Conservation (phyloP, 2,888 invertebrate species). For the Venustoraphidia nigricollis region DNA sequence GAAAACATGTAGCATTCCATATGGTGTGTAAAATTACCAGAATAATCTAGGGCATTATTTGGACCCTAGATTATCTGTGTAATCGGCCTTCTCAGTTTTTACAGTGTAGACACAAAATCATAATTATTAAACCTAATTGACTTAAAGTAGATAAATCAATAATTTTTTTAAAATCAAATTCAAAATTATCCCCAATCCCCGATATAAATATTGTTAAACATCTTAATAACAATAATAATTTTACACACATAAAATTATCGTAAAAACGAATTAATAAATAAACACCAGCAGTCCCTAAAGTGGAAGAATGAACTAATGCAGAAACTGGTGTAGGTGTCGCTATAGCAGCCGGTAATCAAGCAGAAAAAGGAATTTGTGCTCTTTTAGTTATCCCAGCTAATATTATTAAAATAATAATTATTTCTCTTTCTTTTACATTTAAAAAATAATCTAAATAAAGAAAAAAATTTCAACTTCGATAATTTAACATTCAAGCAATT, state of each 20-base stretch:
- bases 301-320: slow-evolving; percentile 64
- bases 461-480: slow-evolving; percentile 22
- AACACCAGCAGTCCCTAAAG: slow-evolving; percentile 57
- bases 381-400: slow-evolving; percentile 56
- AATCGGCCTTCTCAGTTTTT: too few relatives aligned
- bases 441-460: slow-evolving; percentile 29
- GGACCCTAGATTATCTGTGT: too few relatives aligned
- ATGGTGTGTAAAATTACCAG: too few relatives aligned
- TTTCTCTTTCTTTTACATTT: slow-evolving; percentile 27
- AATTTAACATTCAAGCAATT: slow-evolving; percentile 33
- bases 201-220: slow-evolving; percentile 43
- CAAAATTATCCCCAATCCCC: slow-evolving; percentile 42
- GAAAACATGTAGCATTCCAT: too few relatives aligned
- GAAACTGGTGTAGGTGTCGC: slow-evolving; percentile 64
- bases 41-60: too few relatives aligned
- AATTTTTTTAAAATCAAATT: slow-evolving; percentile 60
- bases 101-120: slow-evolving; percentile 42
- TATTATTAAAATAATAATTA: slow-evolving; percentile 30
- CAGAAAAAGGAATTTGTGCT: slow-evolving; percentile 67
- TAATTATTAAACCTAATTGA: slow-evolving; percentile 58
- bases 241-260: slow-evolving; percentile 26
- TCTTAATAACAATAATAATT: slow-evolving; percentile 39
- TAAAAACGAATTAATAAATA: slow-evolving; percentile 59
- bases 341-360: slow-evolving; percentile 60
- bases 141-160: slow-evolving; percentile 64